Evolutionary conservation across 2,113 vertebrate genomes (phyloP).

Genomic region (Ramphastos sulfuratus): DNA sequence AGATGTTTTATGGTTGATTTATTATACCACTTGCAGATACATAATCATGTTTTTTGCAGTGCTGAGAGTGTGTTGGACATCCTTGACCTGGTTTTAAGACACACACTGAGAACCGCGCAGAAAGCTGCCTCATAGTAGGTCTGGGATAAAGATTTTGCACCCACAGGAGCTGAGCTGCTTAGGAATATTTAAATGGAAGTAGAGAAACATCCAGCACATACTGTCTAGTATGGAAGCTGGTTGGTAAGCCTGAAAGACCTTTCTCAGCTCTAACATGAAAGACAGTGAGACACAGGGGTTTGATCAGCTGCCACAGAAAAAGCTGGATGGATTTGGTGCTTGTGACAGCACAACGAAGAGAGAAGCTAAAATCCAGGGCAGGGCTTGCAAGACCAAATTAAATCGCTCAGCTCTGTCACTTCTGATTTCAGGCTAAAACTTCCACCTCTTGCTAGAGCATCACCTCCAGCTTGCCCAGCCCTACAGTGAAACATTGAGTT

Average conservation of each 20-base stretch:
- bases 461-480: not conserved
- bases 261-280: not conserved
- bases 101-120: not conserved
- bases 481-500: not conserved
- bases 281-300: not conserved
- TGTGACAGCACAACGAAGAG: not conserved
- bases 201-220: not conserved
- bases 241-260: not conserved
- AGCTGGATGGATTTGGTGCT: not conserved
- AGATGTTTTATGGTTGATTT: fast-evolving
- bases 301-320: not conserved
- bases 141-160: not conserved
- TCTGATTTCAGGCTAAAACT: not conserved
- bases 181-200: not conserved
- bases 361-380: not conserved
- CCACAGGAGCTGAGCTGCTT: not conserved
- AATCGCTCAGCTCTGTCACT: not conserved
- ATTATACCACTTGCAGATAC: not conserved
- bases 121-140: not conserved
- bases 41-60: not conserved
- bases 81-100: not conserved
- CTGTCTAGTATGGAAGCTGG: not conserved
- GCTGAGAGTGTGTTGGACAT: not conserved
- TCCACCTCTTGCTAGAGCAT: not conserved
- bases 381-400: not conserved